These are phyloP conservation scores for Bos indicus DNA, from an alignment of 2,113 vertebrate species.

Conservation along the genomic window DNA sequence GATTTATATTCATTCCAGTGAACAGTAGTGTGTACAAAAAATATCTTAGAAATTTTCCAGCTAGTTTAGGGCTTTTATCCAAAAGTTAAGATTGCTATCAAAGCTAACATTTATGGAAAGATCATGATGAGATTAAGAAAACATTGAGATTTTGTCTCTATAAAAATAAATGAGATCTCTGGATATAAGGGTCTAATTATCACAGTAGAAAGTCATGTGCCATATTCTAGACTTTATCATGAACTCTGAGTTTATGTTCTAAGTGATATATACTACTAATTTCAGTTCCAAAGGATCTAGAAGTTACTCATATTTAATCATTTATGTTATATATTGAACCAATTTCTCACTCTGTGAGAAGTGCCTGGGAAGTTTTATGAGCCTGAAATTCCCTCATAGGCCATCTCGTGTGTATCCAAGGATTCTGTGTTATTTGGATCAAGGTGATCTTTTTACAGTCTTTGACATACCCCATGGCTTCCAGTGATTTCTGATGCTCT, in stretches of 20 bases:
- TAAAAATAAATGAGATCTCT: background rate
- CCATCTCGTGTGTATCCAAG: background rate
- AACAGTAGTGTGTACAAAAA: background rate
- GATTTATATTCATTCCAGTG: background rate
- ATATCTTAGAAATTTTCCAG: background rate
- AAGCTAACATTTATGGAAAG: conserved; percentile 18
- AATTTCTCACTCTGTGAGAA: conserved; percentile 27
- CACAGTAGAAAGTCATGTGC: background rate
- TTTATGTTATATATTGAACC: conserved; percentile 1
- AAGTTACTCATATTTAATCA: conserved; percentile 25
- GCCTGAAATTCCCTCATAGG: background rate
- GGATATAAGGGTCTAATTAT: background rate
- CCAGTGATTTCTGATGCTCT: background rate
- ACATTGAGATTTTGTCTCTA: background rate
- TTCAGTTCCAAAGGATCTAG: conserved; percentile 30
- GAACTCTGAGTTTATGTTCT: conserved; percentile 32
- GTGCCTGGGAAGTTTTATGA: background rate
- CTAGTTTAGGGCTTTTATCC: background rate
- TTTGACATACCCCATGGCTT: background rate
- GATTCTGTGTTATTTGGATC: background rate
- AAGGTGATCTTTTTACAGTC: background rate
- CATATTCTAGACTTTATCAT: background rate
- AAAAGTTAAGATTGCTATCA: background rate
- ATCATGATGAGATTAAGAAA: background rate
- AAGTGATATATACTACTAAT: conserved; percentile 15